Base-by-base conservation (phyloP, 2,797 vertebrate genomes). In the Rhadinocentrus ornatus region DNA sequence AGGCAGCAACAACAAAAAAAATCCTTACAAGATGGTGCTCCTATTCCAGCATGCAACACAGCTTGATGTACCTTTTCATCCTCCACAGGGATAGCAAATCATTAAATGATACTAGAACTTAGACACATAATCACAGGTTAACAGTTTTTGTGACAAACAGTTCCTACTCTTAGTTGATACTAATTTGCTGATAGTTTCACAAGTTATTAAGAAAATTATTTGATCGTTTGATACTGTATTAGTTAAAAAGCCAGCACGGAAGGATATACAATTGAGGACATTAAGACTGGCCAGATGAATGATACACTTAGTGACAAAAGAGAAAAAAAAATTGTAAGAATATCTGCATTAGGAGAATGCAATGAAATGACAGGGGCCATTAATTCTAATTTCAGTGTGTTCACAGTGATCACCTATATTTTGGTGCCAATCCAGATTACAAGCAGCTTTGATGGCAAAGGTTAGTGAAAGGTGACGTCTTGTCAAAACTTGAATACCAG, bases 391-490 rank as follows among this genome's bases (percentile, higher is more conserved):
- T 80, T 82, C 72, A 61, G 66, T 11, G 29, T 65, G 67, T 76
- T 84, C 67, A 89, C 84, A 71, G 66, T 88, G 46, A 13, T 77
- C 82, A 31, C 68, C 13, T 82, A 41, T 2, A 59, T 71, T 77
- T 55, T 32, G 77, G 86, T 79, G 86, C 66, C 81, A 70, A 73
- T 82, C 52, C 64, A 63, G 82, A 87, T 91, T 85, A 86, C 78
- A 84, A 48, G 74, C 66, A 10, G 31, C 13, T 32, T 55, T 65
- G 37, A 68, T 27, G 66, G 79, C 74, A 66, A 71, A 76, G 76
- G 68, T 83, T 86, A 82, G 88, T 89, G 89, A 89, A 76, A 84
- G 80, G 80, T 75, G 87, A 91, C 77, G 35, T 90, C 83, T 81
- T 89, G 91, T 93, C 89, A 91, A 81, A 84, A 78, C 82, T 71